phyloP scores from a whole-genome alignment of 1,140 invertebrate species.

The Tigriopus japonicus region DNA sequence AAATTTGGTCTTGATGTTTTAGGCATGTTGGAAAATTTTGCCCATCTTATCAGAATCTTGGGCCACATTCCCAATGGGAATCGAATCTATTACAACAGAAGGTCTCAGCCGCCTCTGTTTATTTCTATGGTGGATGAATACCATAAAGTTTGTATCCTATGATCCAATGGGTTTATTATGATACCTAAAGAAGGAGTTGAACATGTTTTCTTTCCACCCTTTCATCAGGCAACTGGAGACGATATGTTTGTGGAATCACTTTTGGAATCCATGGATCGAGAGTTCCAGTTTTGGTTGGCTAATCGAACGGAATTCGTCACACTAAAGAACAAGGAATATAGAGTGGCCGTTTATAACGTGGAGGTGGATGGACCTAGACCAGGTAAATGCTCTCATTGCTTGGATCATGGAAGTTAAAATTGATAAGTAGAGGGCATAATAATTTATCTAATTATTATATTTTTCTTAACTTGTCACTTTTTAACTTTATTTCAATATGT shows the following conservation, averaged over 20 bases:
- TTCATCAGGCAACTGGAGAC: neutral
- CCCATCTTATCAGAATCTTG: slow-evolving; percentile 48
- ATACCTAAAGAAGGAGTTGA: too few relatives aligned
- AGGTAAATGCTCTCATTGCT: neutral
- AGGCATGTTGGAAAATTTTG: slow-evolving; percentile 63
- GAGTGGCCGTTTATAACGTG: neutral
- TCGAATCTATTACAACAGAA: slow-evolving; percentile 57
- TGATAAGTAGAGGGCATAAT: too few relatives aligned
- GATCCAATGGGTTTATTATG: too few relatives aligned
- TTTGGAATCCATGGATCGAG: slow-evolving; percentile 51
- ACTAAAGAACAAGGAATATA: neutral
- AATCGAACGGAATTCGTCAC: slow-evolving; percentile 24
- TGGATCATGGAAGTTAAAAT: too few relatives aligned
- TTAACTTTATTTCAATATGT: too few relatives aligned
- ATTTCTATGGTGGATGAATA: slow-evolving; percentile 2
- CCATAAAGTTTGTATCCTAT: neutral
- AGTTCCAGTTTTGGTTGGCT: slow-evolving; percentile 37
- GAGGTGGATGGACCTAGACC: neutral
- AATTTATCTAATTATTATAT: too few relatives aligned
- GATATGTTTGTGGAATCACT: slow-evolving; percentile 25
- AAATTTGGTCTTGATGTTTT: neutral
- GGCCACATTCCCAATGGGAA: slow-evolving; percentile 79
- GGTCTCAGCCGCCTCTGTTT: slow-evolving; percentile 54
- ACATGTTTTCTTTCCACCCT: too few relatives aligned
- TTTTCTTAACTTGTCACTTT: too few relatives aligned